These are phyloP conservation scores for Melanostoma mellinum DNA, from an alignment of 2,888 invertebrate genomes.

Conservation along the genomic window DNA sequence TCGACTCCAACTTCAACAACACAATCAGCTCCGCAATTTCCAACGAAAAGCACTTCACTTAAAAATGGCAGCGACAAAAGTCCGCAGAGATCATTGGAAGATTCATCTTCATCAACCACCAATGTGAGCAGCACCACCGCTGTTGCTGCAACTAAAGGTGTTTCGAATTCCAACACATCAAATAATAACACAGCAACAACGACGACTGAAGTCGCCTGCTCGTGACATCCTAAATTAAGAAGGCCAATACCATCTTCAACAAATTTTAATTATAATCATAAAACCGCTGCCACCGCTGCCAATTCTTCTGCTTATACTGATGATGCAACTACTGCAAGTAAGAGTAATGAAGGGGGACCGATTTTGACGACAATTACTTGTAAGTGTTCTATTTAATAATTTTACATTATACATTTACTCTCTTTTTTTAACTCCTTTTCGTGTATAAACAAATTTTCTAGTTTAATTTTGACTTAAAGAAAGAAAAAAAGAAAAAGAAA, in stretches of 20 bases:
- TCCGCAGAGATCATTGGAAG: constrained; percentile 55
- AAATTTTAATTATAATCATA: constrained; percentile 78
- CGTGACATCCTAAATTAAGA: constrained; percentile 79
- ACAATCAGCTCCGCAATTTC: constrained; percentile 71
- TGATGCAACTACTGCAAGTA: constrained; percentile 67
- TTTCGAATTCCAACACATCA: constrained; percentile 47
- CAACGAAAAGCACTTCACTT: constrained; percentile 30
- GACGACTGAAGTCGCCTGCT: constrained; percentile 80
- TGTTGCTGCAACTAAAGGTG: constrained; percentile 31
- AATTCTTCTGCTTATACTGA: constrained; percentile 69
- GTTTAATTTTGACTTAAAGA: constrained; percentile 75
- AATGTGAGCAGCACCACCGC: constrained; percentile 62
- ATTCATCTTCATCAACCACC: constrained; percentile 69
- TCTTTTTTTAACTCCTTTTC: constrained; percentile 62
- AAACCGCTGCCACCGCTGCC: constrained; percentile 65
- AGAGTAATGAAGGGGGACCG: constrained; percentile 73
- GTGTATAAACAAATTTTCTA: constrained; percentile 63
- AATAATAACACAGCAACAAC: constrained; percentile 38
- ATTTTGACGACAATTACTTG: constrained; percentile 81
- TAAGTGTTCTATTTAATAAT: constrained; percentile 78
- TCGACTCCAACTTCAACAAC: constrained; percentile 77
- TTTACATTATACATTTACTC: constrained; percentile 69
- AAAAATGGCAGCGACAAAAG: constrained; percentile 58
- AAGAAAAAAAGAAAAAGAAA: constrained; percentile 36
- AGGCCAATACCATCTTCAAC: constrained; percentile 55